Evolutionary conservation across 2,888 invertebrate genomes (phyloP).

Genomic region (Sphaeridia pumilis): DNA sequence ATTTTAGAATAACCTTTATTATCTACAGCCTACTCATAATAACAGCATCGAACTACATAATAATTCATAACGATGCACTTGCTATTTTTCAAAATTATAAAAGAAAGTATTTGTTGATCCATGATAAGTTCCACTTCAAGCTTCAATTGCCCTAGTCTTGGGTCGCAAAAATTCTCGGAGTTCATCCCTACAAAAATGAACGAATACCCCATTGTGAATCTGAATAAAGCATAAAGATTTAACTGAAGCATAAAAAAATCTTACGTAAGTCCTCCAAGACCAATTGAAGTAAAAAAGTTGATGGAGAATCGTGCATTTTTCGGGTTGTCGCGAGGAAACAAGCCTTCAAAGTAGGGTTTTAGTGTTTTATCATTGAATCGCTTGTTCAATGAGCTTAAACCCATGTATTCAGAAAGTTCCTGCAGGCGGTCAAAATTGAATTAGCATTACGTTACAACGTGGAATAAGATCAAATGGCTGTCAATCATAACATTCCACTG

Average conservation of each 20-base stretch:
- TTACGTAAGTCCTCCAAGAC: conserved; percentile 85
- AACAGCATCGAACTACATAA: too few species aligned
- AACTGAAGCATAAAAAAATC: conserved; percentile 35
- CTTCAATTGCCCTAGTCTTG: too few species aligned
- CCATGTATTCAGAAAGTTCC: conserved; percentile 94
- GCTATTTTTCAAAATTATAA: too few species aligned
- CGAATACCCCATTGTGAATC: conserved; percentile 12
- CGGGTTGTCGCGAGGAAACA: conserved; percentile 92
- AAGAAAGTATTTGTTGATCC: too few species aligned
- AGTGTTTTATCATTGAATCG: conserved; percentile 82
- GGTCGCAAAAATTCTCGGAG: conserved; percentile 71
- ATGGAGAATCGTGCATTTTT: conserved; percentile 94
- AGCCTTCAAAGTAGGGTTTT: conserved; percentile 70
- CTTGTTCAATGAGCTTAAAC: conserved; percentile 76
- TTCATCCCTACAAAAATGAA: conserved; percentile 52
- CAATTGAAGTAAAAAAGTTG: conserved; percentile 94
- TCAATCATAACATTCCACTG: not conserved
- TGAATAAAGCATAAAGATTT: not conserved
- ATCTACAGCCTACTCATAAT: too few species aligned
- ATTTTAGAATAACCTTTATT: too few species aligned
- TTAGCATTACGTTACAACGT: not conserved
- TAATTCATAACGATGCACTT: too few species aligned
- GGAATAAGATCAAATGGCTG: not conserved
- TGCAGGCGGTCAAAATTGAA: conserved; percentile 35
- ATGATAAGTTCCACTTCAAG: too few species aligned